These are phyloP conservation scores for Meghimatium bilineatum DNA, from an alignment of 2,888 invertebrate genomes.

Conservation along the genomic window DNA sequence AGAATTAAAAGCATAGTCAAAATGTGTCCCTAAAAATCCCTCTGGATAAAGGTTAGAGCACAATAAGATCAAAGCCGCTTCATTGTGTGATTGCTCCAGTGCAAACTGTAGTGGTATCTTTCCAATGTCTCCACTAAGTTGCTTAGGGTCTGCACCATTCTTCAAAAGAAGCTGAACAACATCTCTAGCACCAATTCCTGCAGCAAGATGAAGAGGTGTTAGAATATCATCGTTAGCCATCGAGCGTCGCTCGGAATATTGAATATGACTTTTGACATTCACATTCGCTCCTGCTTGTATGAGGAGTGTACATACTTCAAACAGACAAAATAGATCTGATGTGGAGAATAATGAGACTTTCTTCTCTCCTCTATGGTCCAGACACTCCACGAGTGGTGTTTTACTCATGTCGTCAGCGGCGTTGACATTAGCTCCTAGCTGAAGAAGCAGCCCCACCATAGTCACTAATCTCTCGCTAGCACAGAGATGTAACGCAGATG, in stretches of 20 bases:
- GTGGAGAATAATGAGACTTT: conserved; percentile 1
- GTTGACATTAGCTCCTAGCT: conserved; percentile 42
- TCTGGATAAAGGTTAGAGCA: conserved; percentile 20
- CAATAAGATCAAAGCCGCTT: conserved; percentile 23
- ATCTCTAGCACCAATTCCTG: conserved; percentile 23
- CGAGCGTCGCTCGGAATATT: conserved; percentile 40
- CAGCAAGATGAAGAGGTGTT: conserved; percentile 40
- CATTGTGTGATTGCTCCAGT: conserved; percentile 33
- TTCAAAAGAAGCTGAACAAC: conserved; percentile 34
- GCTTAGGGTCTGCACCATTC: conserved; percentile 36
- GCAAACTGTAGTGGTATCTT: conserved; percentile 45
- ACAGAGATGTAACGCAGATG: conserved; percentile 34
- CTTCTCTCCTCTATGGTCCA: conserved; percentile 21
- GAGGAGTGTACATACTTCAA: conserved; percentile 25
- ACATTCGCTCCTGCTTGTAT: conserved; percentile 35
- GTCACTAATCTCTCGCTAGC: conserved; percentile 22
- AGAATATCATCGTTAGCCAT: conserved; percentile 41
- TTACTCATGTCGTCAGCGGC: conserved; percentile 27
- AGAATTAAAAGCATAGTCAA: conserved; percentile 43
- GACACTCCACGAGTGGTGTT: conserved; percentile 28
- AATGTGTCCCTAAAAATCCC: conserved; percentile 22
- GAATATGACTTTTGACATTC: conserved; percentile 38
- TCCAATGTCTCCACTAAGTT: conserved; percentile 39
- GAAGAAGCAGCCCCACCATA: conserved; percentile 21
- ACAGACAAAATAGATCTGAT: conserved; percentile 25